phyloP scores from a whole-genome alignment of 2,113 vertebrate genomes.

The Genyomyrus donnyi region DNA sequence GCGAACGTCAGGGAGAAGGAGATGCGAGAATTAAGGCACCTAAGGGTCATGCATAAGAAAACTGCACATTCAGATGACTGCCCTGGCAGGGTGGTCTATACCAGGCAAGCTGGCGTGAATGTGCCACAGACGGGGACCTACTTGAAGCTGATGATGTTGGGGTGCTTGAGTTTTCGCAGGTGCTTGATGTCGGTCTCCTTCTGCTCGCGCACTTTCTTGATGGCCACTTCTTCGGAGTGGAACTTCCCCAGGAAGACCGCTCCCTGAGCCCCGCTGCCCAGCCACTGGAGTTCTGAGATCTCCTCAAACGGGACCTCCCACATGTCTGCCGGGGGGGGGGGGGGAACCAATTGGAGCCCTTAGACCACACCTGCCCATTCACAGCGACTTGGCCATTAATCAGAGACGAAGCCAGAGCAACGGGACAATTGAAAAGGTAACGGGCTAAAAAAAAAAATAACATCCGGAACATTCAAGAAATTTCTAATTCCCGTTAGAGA shows the following conservation, averaged over 20 bases:
- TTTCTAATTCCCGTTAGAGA: background rate
- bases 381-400: background rate
- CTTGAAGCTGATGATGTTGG: constrained; percentile 98
- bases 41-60: background rate
- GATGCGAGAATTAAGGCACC: background rate
- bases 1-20: background rate
- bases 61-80: background rate
- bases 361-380: background rate
- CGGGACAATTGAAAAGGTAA: background rate
- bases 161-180: constrained; percentile 90
- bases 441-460: background rate
- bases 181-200: constrained; percentile 98
- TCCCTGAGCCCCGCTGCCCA: constrained; percentile 93
- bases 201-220: constrained; percentile 98
- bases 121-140: constrained; percentile 48
- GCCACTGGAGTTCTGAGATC: constrained; percentile 96
- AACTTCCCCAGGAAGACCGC: constrained; percentile 95
- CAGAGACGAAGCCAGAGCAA: background rate
- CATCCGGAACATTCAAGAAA: background rate
- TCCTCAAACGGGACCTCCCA: constrained; percentile 98
- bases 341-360: background rate
- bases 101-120: background rate
- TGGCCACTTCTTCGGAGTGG: constrained; percentile 88
- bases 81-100: background rate
- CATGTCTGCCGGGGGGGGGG: constrained; percentile 65